Evolutionary conservation across 2,113 vertebrate genomes (phyloP), one percentile per base, ranked within the genome.

Genomic region (Hiodon tergisus): DNA sequence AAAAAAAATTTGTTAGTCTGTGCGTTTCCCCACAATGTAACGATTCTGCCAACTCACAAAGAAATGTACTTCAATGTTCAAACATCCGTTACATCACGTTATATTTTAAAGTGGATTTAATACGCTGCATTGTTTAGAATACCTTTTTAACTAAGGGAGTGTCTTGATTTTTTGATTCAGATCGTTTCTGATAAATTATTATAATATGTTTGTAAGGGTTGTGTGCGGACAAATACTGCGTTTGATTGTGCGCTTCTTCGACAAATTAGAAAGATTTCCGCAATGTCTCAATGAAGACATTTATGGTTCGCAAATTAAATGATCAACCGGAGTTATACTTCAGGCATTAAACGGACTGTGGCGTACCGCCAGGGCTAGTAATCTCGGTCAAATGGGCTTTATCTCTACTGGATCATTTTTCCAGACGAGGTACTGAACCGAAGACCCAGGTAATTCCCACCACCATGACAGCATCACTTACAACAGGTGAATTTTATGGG

Each of bases 401-500:
- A 50, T 55, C 58, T 57, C 62, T 51, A 59, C 75, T 73, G 74
- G 67, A 73, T 67, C 69, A 78, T 54, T 63, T 59, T 72, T 69
- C 77, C n/a, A 48, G 54, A 75, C 76, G 79, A 70, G 72, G 31
- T 50, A 51, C 69, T 66, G 66, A 76, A 59, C 46, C 67, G 81
- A 79, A 78, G 82, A 78, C 76, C 70, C 84, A 75, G 53, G 81
- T 79, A 79, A 84, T 83, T 85, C 83, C 83, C 59, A 59, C 84
- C 77, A 87, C 81, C 77, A 78, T 16, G 69, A 51, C 77, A 17
- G 71, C 51, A 14, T 84, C 80, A 80, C 85, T 90, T 88, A 57
- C 72, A 92, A 91, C 91, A 89, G 90, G 92, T 91, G 91, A 86
- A 83, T 78, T 75, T 77, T 71, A 74, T 71, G 76, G 73, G 82